Percentiles rank a stretch among this genome's conserved stretches.
Evolutionary conservation across 2,888 invertebrate genomes (phyloP).

Genomic region (Ochropleura plecta): DNA sequence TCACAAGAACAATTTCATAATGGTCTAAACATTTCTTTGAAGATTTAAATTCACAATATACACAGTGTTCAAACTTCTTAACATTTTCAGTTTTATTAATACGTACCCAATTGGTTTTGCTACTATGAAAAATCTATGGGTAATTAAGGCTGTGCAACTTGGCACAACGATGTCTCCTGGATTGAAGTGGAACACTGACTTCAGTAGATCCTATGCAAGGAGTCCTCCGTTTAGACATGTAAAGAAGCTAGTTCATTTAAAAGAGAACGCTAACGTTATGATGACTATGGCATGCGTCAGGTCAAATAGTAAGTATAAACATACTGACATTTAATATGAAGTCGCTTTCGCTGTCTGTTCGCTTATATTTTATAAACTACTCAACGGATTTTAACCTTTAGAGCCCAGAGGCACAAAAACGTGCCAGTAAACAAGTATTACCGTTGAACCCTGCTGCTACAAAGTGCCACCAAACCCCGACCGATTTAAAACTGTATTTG

Average conservation of each 20-base stretch:
- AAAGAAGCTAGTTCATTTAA: neutral
- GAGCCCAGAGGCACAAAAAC: too few relatives aligned
- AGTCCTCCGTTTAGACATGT: neutral
- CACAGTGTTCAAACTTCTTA: neutral
- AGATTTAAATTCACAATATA: neutral
- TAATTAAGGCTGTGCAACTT: neutral
- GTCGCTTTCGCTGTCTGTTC: too few relatives aligned
- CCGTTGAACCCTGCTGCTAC: too few relatives aligned
- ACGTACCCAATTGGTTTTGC: slow-evolving; percentile 19
- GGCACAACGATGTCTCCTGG: neutral
- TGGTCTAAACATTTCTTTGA: neutral
- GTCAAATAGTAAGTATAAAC: neutral
- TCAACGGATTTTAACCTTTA: too few relatives aligned
- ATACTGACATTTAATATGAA: neutral
- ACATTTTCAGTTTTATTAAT: neutral
- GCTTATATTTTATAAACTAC: too few relatives aligned
- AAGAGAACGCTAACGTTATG: neutral
- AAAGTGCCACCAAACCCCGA: too few relatives aligned
- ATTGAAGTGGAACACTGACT: neutral
- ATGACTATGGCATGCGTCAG: neutral
- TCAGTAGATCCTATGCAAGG: neutral
- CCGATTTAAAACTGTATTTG: too few relatives aligned
- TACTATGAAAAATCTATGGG: slow-evolving; percentile 22
- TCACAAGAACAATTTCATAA: slow-evolving; percentile 7
- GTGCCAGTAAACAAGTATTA: too few relatives aligned